Base-by-base conservation (phyloP, 2,888 invertebrate species). In the Noctua janthina region DNA sequence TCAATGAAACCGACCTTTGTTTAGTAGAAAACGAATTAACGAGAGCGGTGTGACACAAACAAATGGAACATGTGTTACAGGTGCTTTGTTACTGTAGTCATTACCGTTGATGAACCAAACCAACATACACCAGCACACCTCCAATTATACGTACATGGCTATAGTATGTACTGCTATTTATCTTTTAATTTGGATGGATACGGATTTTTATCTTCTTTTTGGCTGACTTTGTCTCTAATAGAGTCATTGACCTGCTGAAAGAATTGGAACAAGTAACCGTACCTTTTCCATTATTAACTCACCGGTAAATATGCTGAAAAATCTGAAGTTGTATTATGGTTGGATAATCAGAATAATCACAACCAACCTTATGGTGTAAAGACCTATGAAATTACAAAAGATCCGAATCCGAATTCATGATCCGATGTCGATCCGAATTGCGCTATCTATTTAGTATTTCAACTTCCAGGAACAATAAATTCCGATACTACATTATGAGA, bases 11-110 rank as follows among this genome's bases (percentile, higher is more conserved):
- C 84, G 23, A 74, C 43, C 81, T 86, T 78, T 88, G 84, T 87
- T 87, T 87, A 87, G 87, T 78, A 82, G 84, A 79, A 87, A 78
- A 84, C 76, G 68, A 82, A 89, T 89, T 89, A 87, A 87, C 89
- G 87, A 82, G 84, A 81, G 82, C 75, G 82, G 87, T 89, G 76
- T 82, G 82, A 88, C 82, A 78, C 81, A 71, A 84, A 86, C 87
- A 87, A 88, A 89, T 88, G 75, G 74, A 56, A 78, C 83, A 79
- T 70, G 75, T 84, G 74, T 81, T 73, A 64, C 69, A 70, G 71
- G 68, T 76, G 77, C 76, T 84, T 77, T 79, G 79, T 78, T 76
- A 76, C 76, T 56, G 73, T 74, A 69, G 75, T 87, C 82, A 87
- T 89, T 87, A 88, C 69, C 51, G 78, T 88, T 84, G 82, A 87